These are phyloP conservation scores for Dinomys branickii DNA, from an alignment of 2,113 vertebrate species.

Conservation along the genomic window DNA sequence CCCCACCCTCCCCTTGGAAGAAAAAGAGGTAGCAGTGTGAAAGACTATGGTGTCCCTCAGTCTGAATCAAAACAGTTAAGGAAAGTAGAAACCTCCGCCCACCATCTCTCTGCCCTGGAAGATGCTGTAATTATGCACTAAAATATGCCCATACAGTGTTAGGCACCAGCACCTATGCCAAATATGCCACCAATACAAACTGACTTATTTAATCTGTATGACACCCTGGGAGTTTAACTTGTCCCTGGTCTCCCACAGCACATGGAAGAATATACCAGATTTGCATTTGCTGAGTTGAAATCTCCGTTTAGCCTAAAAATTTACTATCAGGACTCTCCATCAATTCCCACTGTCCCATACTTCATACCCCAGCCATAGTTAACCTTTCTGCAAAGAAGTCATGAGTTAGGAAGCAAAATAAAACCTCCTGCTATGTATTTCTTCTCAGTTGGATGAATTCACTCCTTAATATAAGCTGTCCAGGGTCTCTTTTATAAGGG, in stretches of 20 bases:
- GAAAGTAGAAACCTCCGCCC: neutral
- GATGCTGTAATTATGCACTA: neutral
- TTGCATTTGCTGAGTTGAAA: neutral
- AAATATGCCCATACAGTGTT: neutral
- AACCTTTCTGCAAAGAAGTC: neutral
- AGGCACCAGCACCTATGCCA: neutral
- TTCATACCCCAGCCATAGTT: neutral
- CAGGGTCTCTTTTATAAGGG: neutral
- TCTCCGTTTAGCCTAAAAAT: neutral
- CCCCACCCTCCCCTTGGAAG: neutral
- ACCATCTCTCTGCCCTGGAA: neutral
- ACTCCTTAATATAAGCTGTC: neutral
- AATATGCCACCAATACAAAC: neutral
- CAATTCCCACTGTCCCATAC: neutral
- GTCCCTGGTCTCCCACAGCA: neutral
- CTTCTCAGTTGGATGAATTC: neutral
- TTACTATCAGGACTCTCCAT: neutral
- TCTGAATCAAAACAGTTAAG: neutral
- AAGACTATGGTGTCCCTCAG: neutral
- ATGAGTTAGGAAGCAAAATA: neutral
- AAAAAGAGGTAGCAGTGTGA: neutral
- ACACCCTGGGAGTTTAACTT: neutral
- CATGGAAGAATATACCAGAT: neutral
- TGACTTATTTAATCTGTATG: slow-evolving; percentile 19
- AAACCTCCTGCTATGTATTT: neutral